Evolutionary conservation across 2,888 invertebrate species (phyloP), one percentile per base, ranked within the genome.

Genomic region (Tridacna gigas): DNA sequence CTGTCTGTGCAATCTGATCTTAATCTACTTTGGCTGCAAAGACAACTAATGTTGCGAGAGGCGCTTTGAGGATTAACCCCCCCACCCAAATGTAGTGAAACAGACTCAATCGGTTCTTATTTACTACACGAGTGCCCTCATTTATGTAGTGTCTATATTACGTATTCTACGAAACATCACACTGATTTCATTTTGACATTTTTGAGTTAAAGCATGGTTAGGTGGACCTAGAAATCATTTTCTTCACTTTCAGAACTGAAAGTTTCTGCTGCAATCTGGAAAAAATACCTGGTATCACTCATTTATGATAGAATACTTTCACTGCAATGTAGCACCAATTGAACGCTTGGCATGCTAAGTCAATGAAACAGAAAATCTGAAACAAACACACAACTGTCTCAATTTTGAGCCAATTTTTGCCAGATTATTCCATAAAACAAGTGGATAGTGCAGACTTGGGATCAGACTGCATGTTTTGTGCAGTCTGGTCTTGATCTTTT

Each of bases 21-120:
- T 37, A 7, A 37, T 37, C 37, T 2, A 37, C 7, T 7, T 2
- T 37, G 37, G 37, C 37, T 37, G 37, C 37, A 37, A 7, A 2
- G 7, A 37, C 37, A 37, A 37, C 7, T 37, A 37, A 37, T n/a
- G 37, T 37, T 37, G 37, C 7, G 37, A 37, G 37, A 37, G 37
- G 37, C 37, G 37, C 37, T 37, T 37, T 37, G 7, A 37, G 37
- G 37, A 37, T 37, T 77, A 73, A 47, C 79, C 77, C 69, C 63
- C 76, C 61, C 28, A 60, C 77, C 82, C 74, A 26, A 45, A 11
- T 79, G 79, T 79, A 79, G 79, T 79, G 74, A 60, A 25, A 69
- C 20, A 45, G 20, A 69, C 69, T 69, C 69, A 25, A 47, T 69
- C 45, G 25, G 45, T 69, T 69, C 69, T 69, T 47, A 69, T 69